phyloP scores from a whole-genome alignment of 2,888 invertebrate genomes.

The Polymixis flavicincta region DNA sequence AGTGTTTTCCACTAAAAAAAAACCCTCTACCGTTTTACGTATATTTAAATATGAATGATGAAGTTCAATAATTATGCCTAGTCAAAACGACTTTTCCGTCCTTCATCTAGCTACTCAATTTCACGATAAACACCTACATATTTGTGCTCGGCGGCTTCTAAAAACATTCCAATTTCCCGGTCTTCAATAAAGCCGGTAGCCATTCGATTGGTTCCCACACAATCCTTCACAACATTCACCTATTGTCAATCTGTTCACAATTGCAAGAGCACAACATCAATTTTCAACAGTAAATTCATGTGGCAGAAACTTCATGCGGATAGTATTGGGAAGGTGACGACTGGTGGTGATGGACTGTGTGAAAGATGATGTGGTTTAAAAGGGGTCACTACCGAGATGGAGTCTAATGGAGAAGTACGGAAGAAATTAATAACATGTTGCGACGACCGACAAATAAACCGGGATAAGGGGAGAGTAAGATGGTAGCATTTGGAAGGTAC shows the following conservation, averaged over 20 bases:
- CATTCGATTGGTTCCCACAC: slow-evolving; percentile 1
- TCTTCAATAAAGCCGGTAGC: not conserved
- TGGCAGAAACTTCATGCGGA: not conserved
- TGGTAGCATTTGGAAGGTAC: not conserved
- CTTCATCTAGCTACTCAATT: not conserved
- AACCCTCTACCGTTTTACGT: not conserved
- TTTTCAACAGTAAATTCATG: slow-evolving; percentile 24
- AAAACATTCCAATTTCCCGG: not conserved
- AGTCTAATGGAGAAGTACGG: not conserved
- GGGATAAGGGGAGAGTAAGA: not conserved
- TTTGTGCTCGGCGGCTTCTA: not conserved
- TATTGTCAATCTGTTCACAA: slow-evolving; percentile 26
- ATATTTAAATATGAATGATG: too few relatives aligned
- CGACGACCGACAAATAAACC: too few relatives aligned
- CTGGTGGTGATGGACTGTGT: not conserved
- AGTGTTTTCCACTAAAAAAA: not conserved
- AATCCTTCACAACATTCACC: slow-evolving; percentile 28
- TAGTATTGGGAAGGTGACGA: not conserved
- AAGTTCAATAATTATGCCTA: not conserved
- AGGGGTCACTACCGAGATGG: not conserved
- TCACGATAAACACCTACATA: too few relatives aligned
- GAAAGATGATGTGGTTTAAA: not conserved
- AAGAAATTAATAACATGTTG: not conserved
- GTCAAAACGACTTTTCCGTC: not conserved
- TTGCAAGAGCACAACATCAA: slow-evolving; percentile 18